These are phyloP conservation scores for Argyra leucocephala DNA, from an alignment of 2,888 invertebrate species.

Conservation along the genomic window DNA sequence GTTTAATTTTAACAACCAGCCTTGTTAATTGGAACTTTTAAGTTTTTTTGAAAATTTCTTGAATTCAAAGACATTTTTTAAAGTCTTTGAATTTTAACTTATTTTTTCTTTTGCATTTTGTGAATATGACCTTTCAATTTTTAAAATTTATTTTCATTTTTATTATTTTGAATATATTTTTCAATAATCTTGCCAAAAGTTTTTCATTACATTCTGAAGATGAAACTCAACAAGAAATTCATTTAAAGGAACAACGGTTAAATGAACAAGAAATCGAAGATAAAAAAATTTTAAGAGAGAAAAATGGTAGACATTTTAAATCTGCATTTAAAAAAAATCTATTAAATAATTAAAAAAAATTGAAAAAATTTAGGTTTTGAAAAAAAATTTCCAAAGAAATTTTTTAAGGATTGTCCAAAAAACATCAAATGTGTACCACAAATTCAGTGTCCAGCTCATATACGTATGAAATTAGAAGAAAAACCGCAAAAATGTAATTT, in stretches of 20 bases:
- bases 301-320: background rate
- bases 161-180: background rate
- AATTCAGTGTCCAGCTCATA: conserved; percentile 58
- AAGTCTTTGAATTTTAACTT: too few relatives aligned
- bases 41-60: too few relatives aligned
- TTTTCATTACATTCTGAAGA: background rate
- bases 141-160: background rate
- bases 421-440: conserved; percentile 51
- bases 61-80: too few relatives aligned
- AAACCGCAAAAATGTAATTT: conserved; percentile 49
- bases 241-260: too few relatives aligned
- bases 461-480: conserved; percentile 38
- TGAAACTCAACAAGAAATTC: too few relatives aligned
- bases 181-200: background rate
- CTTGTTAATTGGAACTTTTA: too few relatives aligned
- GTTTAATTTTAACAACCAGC: too few relatives aligned
- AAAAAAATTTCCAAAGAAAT: background rate
- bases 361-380: background rate
- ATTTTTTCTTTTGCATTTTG: too few relatives aligned
- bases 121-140: too few relatives aligned
- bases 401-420: conserved; percentile 40
- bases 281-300: background rate
- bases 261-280: background rate
- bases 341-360: background rate
- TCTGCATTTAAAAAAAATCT: background rate